Base-by-base conservation (phyloP, 2,888 invertebrate genomes). In the Anorthoa munda region DNA sequence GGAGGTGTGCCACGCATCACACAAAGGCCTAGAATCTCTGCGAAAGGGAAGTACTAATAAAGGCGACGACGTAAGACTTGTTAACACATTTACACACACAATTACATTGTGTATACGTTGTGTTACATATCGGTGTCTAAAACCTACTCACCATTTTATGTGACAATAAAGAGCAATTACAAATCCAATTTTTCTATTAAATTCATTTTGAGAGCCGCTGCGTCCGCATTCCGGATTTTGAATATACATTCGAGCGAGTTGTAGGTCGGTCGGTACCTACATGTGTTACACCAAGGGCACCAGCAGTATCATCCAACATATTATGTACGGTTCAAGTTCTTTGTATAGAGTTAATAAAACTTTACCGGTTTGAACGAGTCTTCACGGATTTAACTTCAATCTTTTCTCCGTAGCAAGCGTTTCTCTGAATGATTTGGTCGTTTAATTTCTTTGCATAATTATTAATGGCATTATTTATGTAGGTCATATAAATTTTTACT, bases 1-100 rank as follows among this genome's bases (percentile, higher is more conserved):
- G 51, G 61, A 76, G 66, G 51, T 78, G 74, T 56, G 68, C 61
- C 69, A 65, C 73, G 72, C 82, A 83, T 85, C 84, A 87, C 88
- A 92, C 90, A 90, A 90, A 91, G 88, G 87, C 87, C 86, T 89
- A 90, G 88, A 92, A 91, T 92, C 91, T 88, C 87, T 89, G 89
- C 90, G 90, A 91, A 93, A 91, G 88, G 93, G 94, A 94, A 92
- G 93, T 91, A 89, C 89, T 93, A 92, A 95, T 93, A 89, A 92
- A 92, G 89, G 84, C 87, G 82, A 87, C 84, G 89, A 87, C 84
- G 89, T 88, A 87, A 82, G 82, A 72, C 92, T 92, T 88, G 93
- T 93, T 92, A 93, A 91, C 90, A 86, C 89, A 86, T 85, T 86
- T 74, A 78, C 65, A 46, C 78, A 83, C 79, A 72, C 75, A 70